phyloP scores from a whole-genome alignment of 2,888 invertebrate genomes.

The Pollenia griseotomentosa region DNA sequence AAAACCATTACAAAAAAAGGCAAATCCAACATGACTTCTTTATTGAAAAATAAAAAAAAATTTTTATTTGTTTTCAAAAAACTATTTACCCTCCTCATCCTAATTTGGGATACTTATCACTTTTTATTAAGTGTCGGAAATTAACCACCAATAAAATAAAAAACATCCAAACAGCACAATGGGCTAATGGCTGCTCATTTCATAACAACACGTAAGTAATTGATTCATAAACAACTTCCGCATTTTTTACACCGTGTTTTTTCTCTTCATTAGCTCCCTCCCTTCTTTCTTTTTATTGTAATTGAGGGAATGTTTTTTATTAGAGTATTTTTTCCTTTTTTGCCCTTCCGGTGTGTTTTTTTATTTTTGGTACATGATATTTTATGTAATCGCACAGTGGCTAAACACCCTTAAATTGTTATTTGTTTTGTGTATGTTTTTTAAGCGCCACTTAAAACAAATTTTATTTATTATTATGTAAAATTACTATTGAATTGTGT shows the following conservation, averaged over 20 bases:
- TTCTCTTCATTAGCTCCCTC: constrained; percentile 41
- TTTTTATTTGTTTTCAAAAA: constrained; percentile 42
- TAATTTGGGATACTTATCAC: constrained; percentile 71
- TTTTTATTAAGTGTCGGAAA: constrained; percentile 57
- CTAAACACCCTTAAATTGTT: constrained; percentile 64
- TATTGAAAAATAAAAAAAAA: constrained; percentile 8
- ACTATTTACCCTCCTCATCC: constrained; percentile 65
- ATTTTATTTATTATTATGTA: constrained; percentile 57
- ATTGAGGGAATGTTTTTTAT: constrained; percentile 40
- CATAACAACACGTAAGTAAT: constrained; percentile 48
- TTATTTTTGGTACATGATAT: constrained; percentile 18
- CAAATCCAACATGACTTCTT: constrained; percentile 21
- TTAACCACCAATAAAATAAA: constrained; percentile 62
- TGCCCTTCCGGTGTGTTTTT: constrained; percentile 27
- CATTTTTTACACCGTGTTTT: constrained; percentile 59
- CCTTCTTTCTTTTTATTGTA: constrained; percentile 12
- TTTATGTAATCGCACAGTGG: constrained; percentile 57
- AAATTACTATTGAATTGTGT: constrained; percentile 48
- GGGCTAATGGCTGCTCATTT: constrained; percentile 54
- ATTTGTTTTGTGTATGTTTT: constrained; percentile 51
- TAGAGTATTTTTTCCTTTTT: not conserved
- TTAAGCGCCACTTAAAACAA: constrained; percentile 69
- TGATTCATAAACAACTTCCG: constrained; percentile 62
- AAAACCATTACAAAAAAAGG: constrained; percentile 15
- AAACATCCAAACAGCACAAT: constrained; percentile 21